These are phyloP conservation scores for Temnothorax nylanderi DNA, from an alignment of 1,140 invertebrate species.

Conservation along the genomic window DNA sequence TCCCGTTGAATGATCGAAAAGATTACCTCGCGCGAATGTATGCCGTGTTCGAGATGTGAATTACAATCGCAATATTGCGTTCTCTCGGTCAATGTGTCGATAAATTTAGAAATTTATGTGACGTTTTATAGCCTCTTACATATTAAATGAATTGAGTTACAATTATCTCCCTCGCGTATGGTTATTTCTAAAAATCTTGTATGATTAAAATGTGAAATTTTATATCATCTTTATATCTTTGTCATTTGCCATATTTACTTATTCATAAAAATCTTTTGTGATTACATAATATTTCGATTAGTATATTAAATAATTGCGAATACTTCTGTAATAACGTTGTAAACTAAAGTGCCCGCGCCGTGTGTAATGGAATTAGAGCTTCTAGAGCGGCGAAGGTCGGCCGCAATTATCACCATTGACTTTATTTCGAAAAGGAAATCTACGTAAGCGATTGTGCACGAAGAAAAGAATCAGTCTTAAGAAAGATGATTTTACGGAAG, in stretches of 20 bases:
- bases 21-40: constrained; percentile 23
- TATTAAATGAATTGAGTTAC: neutral
- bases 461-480: constrained; percentile 19
- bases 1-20: neutral
- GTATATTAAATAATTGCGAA: neutral
- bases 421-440: constrained; percentile 30
- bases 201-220: neutral
- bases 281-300: neutral
- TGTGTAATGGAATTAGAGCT: constrained; percentile 26
- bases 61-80: constrained; percentile 38
- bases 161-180: neutral
- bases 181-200: neutral
- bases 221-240: neutral
- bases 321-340: neutral
- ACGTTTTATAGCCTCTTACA: neutral
- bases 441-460: neutral
- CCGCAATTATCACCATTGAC: constrained; percentile 50
- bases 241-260: neutral
- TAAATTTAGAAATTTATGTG: constrained; percentile 13
- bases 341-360: neutral
- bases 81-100: constrained; percentile 1
- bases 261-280: neutral
- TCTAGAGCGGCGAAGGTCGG: neutral
- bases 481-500: constrained; percentile 14
- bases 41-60: constrained; percentile 27